A percentile compares a stretch with the other conserved stretches of the same genome.
phyloP scores from a whole-genome alignment of 2,113 vertebrate genomes.

The Oreocharis arfaki region DNA sequence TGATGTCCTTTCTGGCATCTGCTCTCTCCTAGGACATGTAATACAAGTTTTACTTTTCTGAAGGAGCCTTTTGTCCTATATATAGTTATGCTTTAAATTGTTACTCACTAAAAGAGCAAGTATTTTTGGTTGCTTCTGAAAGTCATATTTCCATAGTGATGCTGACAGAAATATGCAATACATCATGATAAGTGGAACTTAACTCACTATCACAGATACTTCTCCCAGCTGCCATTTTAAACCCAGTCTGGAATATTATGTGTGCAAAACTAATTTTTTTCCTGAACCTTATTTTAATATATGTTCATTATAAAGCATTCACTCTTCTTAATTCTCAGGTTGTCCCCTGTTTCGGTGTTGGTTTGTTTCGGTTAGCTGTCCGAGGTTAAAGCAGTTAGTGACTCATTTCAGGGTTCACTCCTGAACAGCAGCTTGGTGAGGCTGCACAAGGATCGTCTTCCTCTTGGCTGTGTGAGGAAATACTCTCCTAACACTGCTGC shows the following conservation, averaged over 20 bases:
- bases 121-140: constrained; percentile 62
- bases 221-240: neutral
- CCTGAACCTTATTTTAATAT: neutral
- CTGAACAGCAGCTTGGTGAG: neutral
- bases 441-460: neutral
- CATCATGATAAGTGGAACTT: neutral
- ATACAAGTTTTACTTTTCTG: neutral
- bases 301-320: neutral
- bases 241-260: neutral
- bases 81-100: constrained; percentile 32
- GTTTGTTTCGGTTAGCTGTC: neutral
- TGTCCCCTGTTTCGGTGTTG: neutral
- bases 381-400: neutral
- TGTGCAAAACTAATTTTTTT: neutral
- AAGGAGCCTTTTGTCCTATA: neutral
- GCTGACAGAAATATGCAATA: constrained; percentile 30
- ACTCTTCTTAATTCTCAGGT: neutral
- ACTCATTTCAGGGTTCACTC: neutral
- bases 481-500: neutral
- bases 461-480: neutral
- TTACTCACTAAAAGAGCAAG: constrained; percentile 64
- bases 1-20: neutral
- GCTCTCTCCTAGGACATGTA: neutral
- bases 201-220: neutral
- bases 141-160: constrained; percentile 61